Evolutionary conservation across 1,140 invertebrate genomes (phyloP).

Genomic region (Heliothis virescens): DNA sequence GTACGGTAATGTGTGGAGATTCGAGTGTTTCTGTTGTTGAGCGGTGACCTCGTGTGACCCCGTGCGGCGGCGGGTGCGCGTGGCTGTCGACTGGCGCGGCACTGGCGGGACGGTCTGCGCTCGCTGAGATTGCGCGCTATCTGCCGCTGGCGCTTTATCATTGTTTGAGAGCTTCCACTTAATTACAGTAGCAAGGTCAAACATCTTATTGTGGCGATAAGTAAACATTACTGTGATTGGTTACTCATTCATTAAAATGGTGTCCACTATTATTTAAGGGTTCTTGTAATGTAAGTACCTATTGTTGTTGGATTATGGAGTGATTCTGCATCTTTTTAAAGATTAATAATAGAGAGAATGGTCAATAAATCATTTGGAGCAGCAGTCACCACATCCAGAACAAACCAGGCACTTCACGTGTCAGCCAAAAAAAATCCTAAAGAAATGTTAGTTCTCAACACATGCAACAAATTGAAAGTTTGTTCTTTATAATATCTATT

Average conservation of each 20-base stretch:
- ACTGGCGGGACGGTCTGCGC: background rate
- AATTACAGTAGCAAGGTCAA: constrained; percentile 2
- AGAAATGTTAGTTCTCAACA: too few species aligned
- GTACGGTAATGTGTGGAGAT: constrained; percentile 6
- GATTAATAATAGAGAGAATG: too few species aligned
- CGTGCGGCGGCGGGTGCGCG: background rate
- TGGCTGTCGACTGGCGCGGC: background rate
- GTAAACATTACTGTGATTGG: constrained; percentile 26
- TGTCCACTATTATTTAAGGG: background rate
- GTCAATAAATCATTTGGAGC: too few species aligned
- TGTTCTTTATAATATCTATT: too few species aligned
- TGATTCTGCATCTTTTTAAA: too few species aligned
- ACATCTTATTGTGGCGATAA: constrained; percentile 10
- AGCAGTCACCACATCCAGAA: too few species aligned
- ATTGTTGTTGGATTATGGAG: too few species aligned
- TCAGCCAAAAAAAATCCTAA: too few species aligned
- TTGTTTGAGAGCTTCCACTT: constrained; percentile 45
- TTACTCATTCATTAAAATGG: background rate
- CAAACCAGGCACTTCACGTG: too few species aligned
- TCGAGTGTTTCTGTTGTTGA: background rate
- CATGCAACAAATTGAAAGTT: too few species aligned
- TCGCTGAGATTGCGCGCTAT: constrained; percentile 35
- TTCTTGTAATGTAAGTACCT: too few species aligned
- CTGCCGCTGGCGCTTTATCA: constrained; percentile 35
- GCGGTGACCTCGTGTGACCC: constrained; percentile 9